phyloP scores from a whole-genome alignment of 2,113 vertebrate genomes.

The Vireo altiloquus region DNA sequence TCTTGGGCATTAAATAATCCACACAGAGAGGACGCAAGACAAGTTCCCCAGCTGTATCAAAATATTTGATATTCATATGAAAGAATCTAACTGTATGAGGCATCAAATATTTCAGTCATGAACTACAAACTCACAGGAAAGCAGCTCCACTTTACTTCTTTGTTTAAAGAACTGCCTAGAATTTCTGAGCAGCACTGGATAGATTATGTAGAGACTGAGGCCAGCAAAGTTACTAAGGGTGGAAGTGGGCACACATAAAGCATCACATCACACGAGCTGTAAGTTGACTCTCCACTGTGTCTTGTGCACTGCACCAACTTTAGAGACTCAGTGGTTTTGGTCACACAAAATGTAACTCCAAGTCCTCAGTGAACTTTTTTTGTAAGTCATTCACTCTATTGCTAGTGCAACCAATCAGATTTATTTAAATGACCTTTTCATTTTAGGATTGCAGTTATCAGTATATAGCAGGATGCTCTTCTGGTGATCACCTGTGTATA shows the following conservation, averaged over 20 bases:
- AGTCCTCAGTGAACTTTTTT: neutral
- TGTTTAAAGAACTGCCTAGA: neutral
- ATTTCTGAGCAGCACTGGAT: neutral
- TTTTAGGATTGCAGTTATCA: neutral
- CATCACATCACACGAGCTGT: neutral
- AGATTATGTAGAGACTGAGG: neutral
- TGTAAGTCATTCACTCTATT: neutral
- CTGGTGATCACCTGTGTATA: neutral
- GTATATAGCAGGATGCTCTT: neutral
- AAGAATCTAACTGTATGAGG: neutral
- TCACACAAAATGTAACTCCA: neutral
- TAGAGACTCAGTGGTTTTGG: neutral
- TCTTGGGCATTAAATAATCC: neutral
- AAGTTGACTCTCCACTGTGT: neutral
- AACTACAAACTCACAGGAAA: neutral
- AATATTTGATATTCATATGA: neutral
- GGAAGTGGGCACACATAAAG: neutral
- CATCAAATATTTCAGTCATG: neutral
- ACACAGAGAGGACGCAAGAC: neutral
- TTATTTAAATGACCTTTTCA: neutral
- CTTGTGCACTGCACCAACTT: neutral
- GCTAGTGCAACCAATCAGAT: neutral
- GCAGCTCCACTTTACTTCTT: neutral
- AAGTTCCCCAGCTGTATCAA: neutral
- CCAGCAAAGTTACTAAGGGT: neutral